Conservation (phyloP, 2,888 invertebrate species). For the Drosophila anceps region DNA sequence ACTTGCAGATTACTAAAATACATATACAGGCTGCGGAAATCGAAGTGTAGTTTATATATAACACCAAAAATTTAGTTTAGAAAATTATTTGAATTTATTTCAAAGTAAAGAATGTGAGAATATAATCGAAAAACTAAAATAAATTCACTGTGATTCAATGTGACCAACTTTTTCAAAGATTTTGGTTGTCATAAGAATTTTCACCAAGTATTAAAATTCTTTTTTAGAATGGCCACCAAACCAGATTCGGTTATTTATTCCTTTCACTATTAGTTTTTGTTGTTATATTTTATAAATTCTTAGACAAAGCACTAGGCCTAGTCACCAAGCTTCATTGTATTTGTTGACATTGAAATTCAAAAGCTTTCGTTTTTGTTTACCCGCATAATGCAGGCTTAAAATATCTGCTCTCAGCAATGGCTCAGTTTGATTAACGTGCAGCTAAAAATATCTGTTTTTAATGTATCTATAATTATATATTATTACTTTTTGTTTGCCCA, state of each 20-base stretch:
- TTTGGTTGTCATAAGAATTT: background rate
- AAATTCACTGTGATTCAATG: background rate
- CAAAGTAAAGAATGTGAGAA: background rate
- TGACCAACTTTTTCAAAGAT: background rate
- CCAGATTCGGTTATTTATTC: background rate
- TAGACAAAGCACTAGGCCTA: background rate
- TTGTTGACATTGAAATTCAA: background rate
- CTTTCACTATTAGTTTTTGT: background rate
- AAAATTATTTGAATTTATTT: background rate
- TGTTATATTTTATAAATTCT: background rate
- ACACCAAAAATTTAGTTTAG: background rate
- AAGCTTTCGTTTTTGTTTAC: background rate
- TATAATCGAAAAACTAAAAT: background rate
- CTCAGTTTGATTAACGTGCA: background rate
- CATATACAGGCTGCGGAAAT: background rate
- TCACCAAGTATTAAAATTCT: background rate
- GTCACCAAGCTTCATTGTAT: background rate
- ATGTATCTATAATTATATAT: background rate
- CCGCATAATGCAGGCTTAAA: background rate
- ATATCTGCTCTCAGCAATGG: too few relatives aligned
- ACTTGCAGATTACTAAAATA: too few relatives aligned
- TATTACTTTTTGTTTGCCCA: background rate
- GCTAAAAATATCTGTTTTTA: background rate
- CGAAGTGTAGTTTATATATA: too few relatives aligned
- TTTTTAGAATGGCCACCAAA: background rate